Conservation (phyloP, 35 echinoderm and acorn worm genomes). For the Anneissia japonica region DNA sequence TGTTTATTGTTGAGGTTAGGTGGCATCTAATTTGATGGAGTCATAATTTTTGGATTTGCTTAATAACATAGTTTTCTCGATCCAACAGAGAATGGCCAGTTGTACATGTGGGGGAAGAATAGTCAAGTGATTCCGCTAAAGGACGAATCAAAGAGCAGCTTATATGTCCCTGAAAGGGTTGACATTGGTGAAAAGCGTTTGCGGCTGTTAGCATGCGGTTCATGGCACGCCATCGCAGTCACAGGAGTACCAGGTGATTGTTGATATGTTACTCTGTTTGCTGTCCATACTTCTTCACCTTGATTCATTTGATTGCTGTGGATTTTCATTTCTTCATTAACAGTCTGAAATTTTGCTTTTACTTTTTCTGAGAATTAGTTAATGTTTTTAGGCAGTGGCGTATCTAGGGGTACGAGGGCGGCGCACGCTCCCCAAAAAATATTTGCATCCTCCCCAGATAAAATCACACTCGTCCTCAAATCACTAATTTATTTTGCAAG, state of each 20-base stretch:
- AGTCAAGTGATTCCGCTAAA: conserved; percentile 48
- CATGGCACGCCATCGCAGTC: conserved; percentile 77
- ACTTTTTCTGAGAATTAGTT: no score
- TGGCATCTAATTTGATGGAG: no score
- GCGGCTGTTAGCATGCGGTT: conserved; percentile 61
- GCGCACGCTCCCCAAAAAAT: no score
- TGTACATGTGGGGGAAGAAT: conserved; percentile 96
- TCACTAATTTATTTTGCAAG: no score
- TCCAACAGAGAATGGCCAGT: conserved; percentile 52
- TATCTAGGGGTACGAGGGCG: no score
- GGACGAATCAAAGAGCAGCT: conserved; percentile 15
- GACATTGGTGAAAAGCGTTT: conserved; percentile 19
- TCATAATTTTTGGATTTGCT: no score
- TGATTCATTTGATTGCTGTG: background rate
- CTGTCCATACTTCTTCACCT: background rate
- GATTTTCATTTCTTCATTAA: background rate
- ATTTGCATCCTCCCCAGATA: no score
- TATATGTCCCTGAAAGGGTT: conserved; percentile 14
- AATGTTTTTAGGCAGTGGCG: no score
- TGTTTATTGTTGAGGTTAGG: no score
- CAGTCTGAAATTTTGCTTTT: background rate
- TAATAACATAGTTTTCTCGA: no score
- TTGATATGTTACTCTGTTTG: background rate
- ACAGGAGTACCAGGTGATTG: conserved; percentile 77
- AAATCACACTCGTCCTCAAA: no score